phyloP scores from a whole-genome alignment of 2,888 invertebrate genomes.

The Acleris literana region DNA sequence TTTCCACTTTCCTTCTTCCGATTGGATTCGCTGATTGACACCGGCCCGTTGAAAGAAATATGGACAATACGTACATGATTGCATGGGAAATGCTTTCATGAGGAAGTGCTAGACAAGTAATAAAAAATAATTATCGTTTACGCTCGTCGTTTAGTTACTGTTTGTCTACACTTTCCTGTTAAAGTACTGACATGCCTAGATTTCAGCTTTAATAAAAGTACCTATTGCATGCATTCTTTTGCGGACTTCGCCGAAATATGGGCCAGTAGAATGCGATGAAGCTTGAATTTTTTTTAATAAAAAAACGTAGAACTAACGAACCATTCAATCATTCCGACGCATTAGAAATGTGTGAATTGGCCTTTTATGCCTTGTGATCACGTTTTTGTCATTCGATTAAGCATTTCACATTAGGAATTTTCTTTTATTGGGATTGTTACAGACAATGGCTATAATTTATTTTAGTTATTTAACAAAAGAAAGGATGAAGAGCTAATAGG shows the following conservation, averaged over 20 bases:
- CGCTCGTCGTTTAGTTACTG: not conserved
- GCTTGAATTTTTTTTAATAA: no score
- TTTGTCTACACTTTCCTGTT: not conserved
- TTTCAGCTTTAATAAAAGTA: not conserved
- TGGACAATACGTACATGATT: conserved; percentile 32
- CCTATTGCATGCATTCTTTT: not conserved
- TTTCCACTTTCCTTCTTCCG: conserved; percentile 31
- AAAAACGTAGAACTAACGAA: conserved; percentile 16
- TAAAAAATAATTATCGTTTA: conserved; percentile 5
- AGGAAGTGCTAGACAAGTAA: conserved; percentile 11
- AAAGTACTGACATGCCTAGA: not conserved
- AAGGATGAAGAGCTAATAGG: not conserved
- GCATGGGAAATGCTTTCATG: conserved; percentile 35
- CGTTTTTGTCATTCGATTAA: conserved; percentile 2
- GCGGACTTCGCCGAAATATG: not conserved
- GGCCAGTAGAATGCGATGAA: not conserved
- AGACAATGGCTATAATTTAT: conserved; percentile 27
- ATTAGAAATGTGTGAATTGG: conserved; percentile 44
- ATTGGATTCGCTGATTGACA: conserved; percentile 9
- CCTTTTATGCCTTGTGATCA: conserved; percentile 36
- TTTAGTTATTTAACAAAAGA: not conserved
- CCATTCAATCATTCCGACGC: conserved; percentile 21
- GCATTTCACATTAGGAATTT: conserved; percentile 10
- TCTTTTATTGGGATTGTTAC: conserved; percentile 23
- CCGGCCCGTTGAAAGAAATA: conserved; percentile 2